phyloP scores from a whole-genome alignment of 2,113 vertebrate genomes.

The Uria lomvia region DNA sequence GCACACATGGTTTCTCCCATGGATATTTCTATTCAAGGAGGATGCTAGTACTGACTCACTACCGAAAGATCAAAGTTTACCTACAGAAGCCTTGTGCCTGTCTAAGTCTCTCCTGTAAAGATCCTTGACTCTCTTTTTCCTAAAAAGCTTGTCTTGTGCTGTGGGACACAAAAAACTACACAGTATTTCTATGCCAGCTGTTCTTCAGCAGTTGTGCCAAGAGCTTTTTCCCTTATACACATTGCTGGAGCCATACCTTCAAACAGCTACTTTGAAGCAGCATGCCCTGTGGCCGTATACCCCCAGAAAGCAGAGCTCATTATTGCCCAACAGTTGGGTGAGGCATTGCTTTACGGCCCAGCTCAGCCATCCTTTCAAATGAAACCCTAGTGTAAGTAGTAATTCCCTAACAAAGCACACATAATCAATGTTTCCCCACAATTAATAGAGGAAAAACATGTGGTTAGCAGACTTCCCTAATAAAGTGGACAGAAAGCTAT shows the following conservation, averaged over 20 bases:
- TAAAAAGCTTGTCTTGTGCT: background rate
- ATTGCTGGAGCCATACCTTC: background rate
- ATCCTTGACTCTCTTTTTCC: background rate
- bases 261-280: background rate
- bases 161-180: background rate
- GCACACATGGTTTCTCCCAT: background rate
- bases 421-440: background rate
- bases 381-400: background rate
- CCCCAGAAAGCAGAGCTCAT: background rate
- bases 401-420: background rate
- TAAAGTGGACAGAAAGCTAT: background rate
- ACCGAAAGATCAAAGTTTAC: background rate
- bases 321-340: background rate
- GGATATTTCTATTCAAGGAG: background rate
- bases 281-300: accelerated
- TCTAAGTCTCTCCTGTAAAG: background rate
- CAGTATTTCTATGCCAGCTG: background rate
- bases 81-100: background rate
- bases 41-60: background rate
- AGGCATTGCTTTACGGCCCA: background rate
- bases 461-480: background rate
- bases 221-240: background rate
- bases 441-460: background rate
- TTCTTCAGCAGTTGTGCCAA: background rate
- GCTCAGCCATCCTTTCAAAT: background rate